Evolutionary conservation across 1,140 invertebrate genomes (phyloP), one percentile per base, ranked within the genome.

Genomic region (Frieseomelitta varia): DNA sequence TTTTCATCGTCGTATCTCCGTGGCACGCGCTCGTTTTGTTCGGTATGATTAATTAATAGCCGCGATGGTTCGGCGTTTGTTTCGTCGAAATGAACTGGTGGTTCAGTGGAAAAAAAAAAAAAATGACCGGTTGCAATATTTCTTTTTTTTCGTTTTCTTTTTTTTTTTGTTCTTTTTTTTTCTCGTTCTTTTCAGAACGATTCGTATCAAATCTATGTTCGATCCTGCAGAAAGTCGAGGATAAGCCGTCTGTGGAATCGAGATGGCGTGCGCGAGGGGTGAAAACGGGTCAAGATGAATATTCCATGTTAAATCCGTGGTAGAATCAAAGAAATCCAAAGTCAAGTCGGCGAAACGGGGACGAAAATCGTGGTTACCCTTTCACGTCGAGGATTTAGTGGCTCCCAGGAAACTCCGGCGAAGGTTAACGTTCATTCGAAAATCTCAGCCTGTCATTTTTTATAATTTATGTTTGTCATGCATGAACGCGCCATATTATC

Each of bases 251-350:
- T 77, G 84, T 68, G 87, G 85, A 81, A 89, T 81, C 81, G 85
- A 90, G 81, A 87, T 72, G 81, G 61, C 73, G 71, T 79, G 83
- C 81, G 75, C 76, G 72, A 30, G 84, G 87, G 80, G 87, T 83
- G 87, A 89, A 83, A 91, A 90, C 81, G 85, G 87, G 85, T 78
- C 84, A 90, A 93, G 93, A 94, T 94, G 93, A 94, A 94, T 94
- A 94, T 94, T 94, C 93, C 86, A 92, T 87, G 90, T 84, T 92
- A 92, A 94, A 92, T 92, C 92, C 92, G 89, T 61, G 89, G 89
- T 87, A 86, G 86, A 92, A 91, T 92, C 89, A 89, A 91, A 91
- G 88, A 91, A 92, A 92, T 92, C 84, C 88, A 61, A 79, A 84
- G 85, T 78, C 75, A 56, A 58, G 58, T n/a, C 72, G 68, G 78